Evolutionary conservation across 2,797 vertebrate species (phyloP), one percentile per base, ranked within the genome.

Genomic region (Rhodeus uyekii): DNA sequence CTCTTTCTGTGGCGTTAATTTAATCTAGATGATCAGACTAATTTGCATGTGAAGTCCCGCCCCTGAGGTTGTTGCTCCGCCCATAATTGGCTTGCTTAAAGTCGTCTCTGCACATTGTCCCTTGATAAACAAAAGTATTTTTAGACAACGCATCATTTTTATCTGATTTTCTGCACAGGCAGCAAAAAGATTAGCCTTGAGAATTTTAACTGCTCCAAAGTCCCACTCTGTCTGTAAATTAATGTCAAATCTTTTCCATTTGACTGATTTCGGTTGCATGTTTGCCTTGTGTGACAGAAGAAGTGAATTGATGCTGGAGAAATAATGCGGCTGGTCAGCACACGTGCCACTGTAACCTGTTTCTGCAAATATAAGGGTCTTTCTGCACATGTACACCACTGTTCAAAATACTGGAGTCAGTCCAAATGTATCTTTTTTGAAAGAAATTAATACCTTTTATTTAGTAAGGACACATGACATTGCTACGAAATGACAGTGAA

Each of bases 321-420:
- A 27, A 38, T 19, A 10, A 48, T 18, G 14, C 1, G 55, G 32
- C 32, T 64, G 12, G 58, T 19, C 27, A 29, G 34, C 42, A 63
- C 39, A 50, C 42, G 24, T n/a, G 8, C 13, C 36, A 13, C 58
- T 34, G 48, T 79, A 19, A 36, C 29, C 55, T 29, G 53, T 53
- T 39, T 32, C 39, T 71, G 32, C 14, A 18, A 69, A 38, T 61
- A 36, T 42, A 46, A 32, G 24, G 29, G 36, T 53, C 24, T 29
- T 50, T 61, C 5, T 61, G 27, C 8, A 39, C 22, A 48, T 22
- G 9, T 58, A 16, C 10, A 19, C 5, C 64, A 13, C 24, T 0
- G 6, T 55, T 76, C 36, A 60, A 76, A 76, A 60, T 39, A 60
- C 39, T 29, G 36, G 73, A 38, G 55, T 58, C 34, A 29, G 71